phyloP scores from a whole-genome alignment of 2,113 vertebrate species.

The Ailurus styani region DNA sequence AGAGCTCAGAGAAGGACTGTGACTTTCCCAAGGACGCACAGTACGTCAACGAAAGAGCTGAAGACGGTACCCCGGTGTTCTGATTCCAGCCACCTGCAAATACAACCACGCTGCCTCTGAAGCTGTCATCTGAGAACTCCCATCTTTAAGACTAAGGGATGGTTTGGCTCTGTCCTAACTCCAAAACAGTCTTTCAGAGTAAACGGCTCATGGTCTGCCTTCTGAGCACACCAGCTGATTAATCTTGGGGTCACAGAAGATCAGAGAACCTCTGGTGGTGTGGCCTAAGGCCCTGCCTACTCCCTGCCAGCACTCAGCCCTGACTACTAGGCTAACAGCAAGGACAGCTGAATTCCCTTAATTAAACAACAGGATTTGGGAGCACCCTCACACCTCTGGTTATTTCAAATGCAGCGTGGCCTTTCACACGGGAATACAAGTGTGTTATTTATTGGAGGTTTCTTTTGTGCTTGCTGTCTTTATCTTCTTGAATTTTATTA shows the following conservation, averaged over 20 bases:
- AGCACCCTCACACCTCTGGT: neutral
- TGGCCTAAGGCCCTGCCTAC: rapidly evolving
- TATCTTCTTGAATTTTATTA: neutral
- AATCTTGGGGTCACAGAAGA: no score
- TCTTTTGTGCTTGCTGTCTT: neutral
- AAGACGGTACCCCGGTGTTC: neutral
- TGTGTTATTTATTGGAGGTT: neutral
- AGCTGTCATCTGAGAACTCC: neutral
- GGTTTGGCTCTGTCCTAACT: neutral
- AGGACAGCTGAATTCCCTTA: neutral
- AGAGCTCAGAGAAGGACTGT: neutral
- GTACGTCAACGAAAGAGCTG: neutral
- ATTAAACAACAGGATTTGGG: neutral
- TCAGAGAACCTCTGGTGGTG: neutral
- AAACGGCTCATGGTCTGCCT: neutral
- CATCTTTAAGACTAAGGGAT: rapidly evolving
- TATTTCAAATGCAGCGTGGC: neutral
- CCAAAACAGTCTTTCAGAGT: neutral
- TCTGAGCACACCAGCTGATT: no score
- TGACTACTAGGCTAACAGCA: neutral
- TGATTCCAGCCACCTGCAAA: neutral
- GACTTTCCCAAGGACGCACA: neutral
- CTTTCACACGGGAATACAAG: neutral
- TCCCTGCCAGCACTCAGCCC: neutral
- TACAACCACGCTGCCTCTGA: neutral